Conservation (phyloP, 2,888 invertebrate species). For the Eilema caniola region DNA sequence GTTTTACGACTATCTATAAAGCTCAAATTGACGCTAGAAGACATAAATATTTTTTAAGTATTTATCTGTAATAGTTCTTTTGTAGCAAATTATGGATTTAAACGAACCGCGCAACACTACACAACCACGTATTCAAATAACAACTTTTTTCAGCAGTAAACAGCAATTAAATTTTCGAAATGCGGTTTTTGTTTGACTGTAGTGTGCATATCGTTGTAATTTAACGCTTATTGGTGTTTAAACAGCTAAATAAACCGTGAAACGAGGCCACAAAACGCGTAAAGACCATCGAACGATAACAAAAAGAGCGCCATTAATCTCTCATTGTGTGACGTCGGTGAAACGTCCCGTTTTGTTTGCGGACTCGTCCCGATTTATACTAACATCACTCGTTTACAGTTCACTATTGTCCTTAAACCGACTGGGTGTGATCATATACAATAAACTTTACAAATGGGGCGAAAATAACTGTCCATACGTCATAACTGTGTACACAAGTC, state of each 20-base stretch:
- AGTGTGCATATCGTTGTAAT: conserved; percentile 69
- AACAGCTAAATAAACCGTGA: conserved; percentile 82
- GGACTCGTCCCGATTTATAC: conserved; percentile 74
- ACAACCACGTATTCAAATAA: conserved; percentile 43
- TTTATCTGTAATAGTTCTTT: conserved; percentile 66
- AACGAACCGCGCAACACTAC: conserved; percentile 28
- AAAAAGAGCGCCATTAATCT: conserved; percentile 84
- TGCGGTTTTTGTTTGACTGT: conserved; percentile 63
- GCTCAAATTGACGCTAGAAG: conserved; percentile 69
- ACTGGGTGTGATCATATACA: conserved; percentile 83
- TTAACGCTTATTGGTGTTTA: conserved; percentile 79
- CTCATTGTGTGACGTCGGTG: conserved; percentile 79
- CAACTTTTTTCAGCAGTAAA: conserved; percentile 47
- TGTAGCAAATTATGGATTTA: conserved; percentile 52
- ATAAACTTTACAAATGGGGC: conserved; percentile 77
- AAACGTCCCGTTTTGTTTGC: conserved; percentile 81
- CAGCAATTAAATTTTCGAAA: conserved; percentile 46
- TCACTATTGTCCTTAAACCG: conserved; percentile 77
- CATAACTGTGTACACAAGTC: conserved; percentile 78
- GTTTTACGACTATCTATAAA: conserved; percentile 78
- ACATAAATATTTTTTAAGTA: conserved; percentile 74
- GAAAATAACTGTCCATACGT: conserved; percentile 77
- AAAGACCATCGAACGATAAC: conserved; percentile 82
- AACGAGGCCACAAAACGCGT: conserved; percentile 82
- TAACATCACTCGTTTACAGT: conserved; percentile 73